Conservation (phyloP, 2,888 invertebrate species). For the Steromphala cineraria region DNA sequence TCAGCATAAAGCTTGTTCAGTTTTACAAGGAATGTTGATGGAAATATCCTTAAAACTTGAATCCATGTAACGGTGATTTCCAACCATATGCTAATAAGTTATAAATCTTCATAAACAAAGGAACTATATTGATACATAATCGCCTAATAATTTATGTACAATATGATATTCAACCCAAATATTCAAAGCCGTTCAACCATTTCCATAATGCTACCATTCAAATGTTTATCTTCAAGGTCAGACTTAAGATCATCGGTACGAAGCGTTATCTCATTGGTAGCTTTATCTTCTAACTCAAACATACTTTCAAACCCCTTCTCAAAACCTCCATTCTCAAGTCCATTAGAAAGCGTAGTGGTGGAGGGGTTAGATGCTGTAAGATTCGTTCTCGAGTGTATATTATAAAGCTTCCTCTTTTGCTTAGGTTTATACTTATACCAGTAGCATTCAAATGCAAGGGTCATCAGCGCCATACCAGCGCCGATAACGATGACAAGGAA, state of each 20-base stretch:
- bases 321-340: neutral
- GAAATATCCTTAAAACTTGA: no score
- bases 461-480: conserved; percentile 92
- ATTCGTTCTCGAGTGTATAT: conserved; percentile 27
- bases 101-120: no score
- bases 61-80: no score
- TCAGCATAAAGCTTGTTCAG: no score
- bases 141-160: no score
- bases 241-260: neutral
- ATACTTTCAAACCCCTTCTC: neutral
- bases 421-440: conserved; percentile 64
- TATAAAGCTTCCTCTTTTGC: conserved; percentile 42
- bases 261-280: neutral
- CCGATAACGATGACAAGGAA: conserved; percentile 98
- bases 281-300: neutral
- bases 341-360: conserved; percentile 12
- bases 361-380: conserved; percentile 24
- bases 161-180: no score
- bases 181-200: conserved; percentile 29
- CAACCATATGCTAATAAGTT: no score
- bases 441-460: conserved; percentile 91
- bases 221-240: conserved; percentile 14
- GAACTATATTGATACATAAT: no score
- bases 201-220: conserved; percentile 33
- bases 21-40: no score